Conservation (phyloP, 92 coral and sea anemone species). For the Metridium senile region DNA sequence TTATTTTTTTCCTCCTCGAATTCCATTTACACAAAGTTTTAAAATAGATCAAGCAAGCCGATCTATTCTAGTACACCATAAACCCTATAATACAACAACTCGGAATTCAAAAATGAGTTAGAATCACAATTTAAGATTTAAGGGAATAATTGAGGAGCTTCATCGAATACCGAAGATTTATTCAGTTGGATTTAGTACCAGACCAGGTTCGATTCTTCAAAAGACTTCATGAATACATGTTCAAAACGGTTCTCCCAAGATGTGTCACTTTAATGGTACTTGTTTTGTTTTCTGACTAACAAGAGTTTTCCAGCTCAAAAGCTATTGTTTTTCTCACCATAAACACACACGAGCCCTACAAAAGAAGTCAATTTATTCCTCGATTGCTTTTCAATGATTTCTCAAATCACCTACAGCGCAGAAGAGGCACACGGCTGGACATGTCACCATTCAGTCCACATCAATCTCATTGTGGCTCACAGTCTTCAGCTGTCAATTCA, state of each 20-base stretch:
- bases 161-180: background rate
- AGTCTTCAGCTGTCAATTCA: background rate
- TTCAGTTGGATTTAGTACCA: too few relatives aligned
- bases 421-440: background rate
- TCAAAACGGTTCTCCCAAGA: too few relatives aligned
- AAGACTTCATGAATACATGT: too few relatives aligned
- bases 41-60: background rate
- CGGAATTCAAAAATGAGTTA: too few relatives aligned
- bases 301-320: background rate
- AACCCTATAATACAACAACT: too few relatives aligned
- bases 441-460: background rate
- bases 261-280: background rate
- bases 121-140: too few relatives aligned
- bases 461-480: background rate
- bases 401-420: background rate
- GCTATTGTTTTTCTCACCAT: background rate
- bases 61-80: background rate
- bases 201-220: too few relatives aligned
- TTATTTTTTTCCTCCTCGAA: too few relatives aligned
- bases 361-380: conserved; percentile 2
- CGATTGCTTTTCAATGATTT: conserved; percentile 2
- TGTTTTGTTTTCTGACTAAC: background rate
- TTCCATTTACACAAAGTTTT: background rate
- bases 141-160: background rate
- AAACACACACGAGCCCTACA: conserved; percentile 4